Evolutionary conservation across 2,888 invertebrate genomes (phyloP).

Genomic region (Myopa testacea): DNA sequence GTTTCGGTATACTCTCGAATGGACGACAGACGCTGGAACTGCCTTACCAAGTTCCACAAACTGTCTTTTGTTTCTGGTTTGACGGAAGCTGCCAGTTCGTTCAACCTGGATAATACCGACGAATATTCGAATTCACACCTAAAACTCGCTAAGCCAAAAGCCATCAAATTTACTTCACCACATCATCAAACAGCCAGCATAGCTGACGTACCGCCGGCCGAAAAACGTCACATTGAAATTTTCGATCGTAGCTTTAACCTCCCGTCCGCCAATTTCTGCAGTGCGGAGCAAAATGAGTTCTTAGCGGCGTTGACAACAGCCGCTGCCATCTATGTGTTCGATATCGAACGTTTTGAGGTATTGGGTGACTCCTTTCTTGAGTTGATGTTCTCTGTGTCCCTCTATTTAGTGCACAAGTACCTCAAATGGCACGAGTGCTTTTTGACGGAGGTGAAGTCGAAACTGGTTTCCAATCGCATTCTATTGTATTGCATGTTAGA

Average conservation of each 20-base stretch:
- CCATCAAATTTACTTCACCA: no score
- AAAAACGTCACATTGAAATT: constrained; percentile 51
- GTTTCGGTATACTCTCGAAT: constrained; percentile 67
- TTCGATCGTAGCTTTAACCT: constrained; percentile 50
- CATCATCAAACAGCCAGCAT: constrained; percentile 35
- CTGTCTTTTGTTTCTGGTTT: constrained; percentile 71
- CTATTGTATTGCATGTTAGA: constrained; percentile 78
- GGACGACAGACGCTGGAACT: constrained; percentile 69
- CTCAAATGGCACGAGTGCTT: constrained; percentile 79
- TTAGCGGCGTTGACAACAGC: constrained; percentile 76
- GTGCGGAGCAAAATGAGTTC: constrained; percentile 64
- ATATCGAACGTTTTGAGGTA: constrained; percentile 84
- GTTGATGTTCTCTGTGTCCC: constrained; percentile 76
- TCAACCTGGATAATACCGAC: constrained; percentile 50
- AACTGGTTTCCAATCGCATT: constrained; percentile 83
- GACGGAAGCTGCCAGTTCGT: constrained; percentile 44
- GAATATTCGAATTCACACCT: constrained; percentile 54
- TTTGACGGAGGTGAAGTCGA: constrained; percentile 76
- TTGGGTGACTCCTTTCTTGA: constrained; percentile 90
- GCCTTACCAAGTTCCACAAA: constrained; percentile 73
- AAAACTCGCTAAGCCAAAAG: constrained; percentile 47
- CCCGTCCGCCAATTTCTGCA: constrained; percentile 43
- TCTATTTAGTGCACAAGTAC: constrained; percentile 76
- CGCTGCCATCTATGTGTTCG: constrained; percentile 78
- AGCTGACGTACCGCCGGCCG: constrained; percentile 41